Percentiles rank a stretch among this genome's conserved stretches.
Evolutionary conservation across 2,888 invertebrate genomes (phyloP).

Genomic region (Heliconius ethilla): DNA sequence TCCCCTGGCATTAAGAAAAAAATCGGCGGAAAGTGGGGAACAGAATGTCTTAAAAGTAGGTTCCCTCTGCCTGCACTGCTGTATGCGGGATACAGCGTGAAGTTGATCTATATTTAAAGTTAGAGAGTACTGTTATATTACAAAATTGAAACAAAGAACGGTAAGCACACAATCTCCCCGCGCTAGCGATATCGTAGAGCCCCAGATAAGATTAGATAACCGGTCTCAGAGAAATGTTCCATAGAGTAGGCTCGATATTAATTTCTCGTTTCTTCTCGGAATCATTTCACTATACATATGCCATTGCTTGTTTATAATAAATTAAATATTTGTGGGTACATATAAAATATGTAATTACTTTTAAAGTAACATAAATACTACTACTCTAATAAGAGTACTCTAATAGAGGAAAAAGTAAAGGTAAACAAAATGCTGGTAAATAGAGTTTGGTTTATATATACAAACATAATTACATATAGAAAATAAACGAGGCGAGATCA

Average conservation of each 20-base stretch:
- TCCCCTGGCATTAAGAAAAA: too few species aligned
- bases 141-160: constrained; percentile 29
- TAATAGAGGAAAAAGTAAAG: not conserved
- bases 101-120: not conserved
- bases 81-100: too few species aligned
- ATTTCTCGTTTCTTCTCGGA: constrained; percentile 12
- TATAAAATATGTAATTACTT: not conserved
- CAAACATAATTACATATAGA: not conserved
- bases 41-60: too few species aligned
- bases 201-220: constrained; percentile 58
- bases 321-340: not conserved
- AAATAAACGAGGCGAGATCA: not conserved
- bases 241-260: constrained; percentile 15
- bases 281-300: not conserved
- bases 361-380: not conserved
- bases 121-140: not conserved
- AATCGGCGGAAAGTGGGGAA: too few species aligned
- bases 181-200: constrained; percentile 43
- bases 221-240: constrained; percentile 35
- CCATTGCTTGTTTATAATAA: not conserved
- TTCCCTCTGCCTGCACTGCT: too few species aligned
- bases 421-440: not conserved
- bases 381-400: not conserved
- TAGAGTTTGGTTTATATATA: not conserved
- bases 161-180: constrained; percentile 29